A percentile compares a stretch with the other conserved stretches of the same genome.
These are phyloP conservation scores for Meandrusa payeni DNA, from an alignment of 2,888 invertebrate genomes.

Conservation along the genomic window DNA sequence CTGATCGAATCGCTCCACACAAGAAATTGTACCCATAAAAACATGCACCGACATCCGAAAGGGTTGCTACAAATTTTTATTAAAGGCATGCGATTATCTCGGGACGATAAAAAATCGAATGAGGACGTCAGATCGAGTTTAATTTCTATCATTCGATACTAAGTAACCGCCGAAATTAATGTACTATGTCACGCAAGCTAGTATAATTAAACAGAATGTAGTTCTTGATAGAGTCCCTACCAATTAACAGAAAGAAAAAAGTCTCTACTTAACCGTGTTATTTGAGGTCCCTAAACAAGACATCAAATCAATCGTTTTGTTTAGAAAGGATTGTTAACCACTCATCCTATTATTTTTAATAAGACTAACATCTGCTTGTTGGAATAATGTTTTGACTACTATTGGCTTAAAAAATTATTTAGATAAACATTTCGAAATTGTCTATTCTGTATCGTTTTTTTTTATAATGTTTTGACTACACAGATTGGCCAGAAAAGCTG, in stretches of 20 bases:
- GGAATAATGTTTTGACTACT: slow-evolving; percentile 11
- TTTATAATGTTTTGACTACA: no score
- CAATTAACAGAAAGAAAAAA: slow-evolving; percentile 41
- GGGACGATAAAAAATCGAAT: slow-evolving; percentile 51
- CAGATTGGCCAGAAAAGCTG: no score
- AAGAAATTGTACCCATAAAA: slow-evolving; percentile 55
- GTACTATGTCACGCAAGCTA: slow-evolving; percentile 54
- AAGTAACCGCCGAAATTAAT: slow-evolving; percentile 53
- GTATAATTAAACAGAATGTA: slow-evolving; percentile 44
- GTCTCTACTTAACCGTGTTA: slow-evolving; percentile 53
- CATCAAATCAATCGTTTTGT: slow-evolving; percentile 64
- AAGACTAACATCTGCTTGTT: slow-evolving; percentile 57
- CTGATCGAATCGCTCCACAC: slow-evolving; percentile 67
- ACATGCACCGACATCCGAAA: slow-evolving; percentile 48
- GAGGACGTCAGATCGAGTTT: slow-evolving; percentile 42
- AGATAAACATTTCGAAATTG: no score
- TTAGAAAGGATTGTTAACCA: slow-evolving; percentile 58
- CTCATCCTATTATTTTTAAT: slow-evolving; percentile 71
- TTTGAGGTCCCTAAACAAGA: slow-evolving; percentile 61
- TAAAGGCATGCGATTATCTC: slow-evolving; percentile 57
- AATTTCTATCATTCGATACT: slow-evolving; percentile 57
- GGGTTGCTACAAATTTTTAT: slow-evolving; percentile 65
- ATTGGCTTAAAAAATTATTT: not conserved
- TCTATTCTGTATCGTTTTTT: no score
- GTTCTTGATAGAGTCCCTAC: slow-evolving; percentile 46